phyloP scores from a whole-genome alignment of 2,888 invertebrate species.

The Acanthosepion pharaonis region DNA sequence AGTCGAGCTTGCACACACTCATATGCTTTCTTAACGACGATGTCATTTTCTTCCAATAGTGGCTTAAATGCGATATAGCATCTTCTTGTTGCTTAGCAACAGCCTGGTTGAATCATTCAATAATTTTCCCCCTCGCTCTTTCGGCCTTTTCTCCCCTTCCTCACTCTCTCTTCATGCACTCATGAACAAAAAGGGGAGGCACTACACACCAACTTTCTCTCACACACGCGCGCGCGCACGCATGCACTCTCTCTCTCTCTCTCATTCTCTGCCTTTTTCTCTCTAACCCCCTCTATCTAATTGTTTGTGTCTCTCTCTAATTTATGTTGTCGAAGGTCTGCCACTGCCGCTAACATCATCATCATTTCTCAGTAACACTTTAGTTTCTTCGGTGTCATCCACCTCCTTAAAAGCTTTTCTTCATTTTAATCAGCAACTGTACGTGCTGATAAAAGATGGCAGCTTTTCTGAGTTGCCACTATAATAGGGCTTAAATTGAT shows the following conservation, averaged over 20 bases:
- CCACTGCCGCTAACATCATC: neutral
- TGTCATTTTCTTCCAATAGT: slow-evolving; percentile 33
- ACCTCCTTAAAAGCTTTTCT: neutral
- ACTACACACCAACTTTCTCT: neutral
- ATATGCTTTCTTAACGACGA: slow-evolving; percentile 18
- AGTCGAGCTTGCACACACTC: neutral
- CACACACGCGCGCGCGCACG: too few relatives aligned
- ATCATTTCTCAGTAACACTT: neutral
- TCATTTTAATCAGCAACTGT: neutral
- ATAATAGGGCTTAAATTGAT: neutral
- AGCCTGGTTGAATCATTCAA: neutral
- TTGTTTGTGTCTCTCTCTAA: neutral
- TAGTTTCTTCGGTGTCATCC: slow-evolving; percentile 8
- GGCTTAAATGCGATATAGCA: slow-evolving; percentile 12
- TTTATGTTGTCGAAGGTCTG: slow-evolving; percentile 9
- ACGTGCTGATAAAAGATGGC: neutral
- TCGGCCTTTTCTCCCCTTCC: neutral
- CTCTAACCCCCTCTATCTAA: neutral
- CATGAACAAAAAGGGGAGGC: neutral
- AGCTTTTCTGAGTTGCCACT: neutral
- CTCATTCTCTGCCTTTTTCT: neutral
- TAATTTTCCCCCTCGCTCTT: neutral
- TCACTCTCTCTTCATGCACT: neutral
- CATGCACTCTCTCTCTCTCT: neutral
- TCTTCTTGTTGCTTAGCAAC: slow-evolving; percentile 46